phyloP scores from a whole-genome alignment of 2,797 vertebrate species.

The Macropodus opercularis region DNA sequence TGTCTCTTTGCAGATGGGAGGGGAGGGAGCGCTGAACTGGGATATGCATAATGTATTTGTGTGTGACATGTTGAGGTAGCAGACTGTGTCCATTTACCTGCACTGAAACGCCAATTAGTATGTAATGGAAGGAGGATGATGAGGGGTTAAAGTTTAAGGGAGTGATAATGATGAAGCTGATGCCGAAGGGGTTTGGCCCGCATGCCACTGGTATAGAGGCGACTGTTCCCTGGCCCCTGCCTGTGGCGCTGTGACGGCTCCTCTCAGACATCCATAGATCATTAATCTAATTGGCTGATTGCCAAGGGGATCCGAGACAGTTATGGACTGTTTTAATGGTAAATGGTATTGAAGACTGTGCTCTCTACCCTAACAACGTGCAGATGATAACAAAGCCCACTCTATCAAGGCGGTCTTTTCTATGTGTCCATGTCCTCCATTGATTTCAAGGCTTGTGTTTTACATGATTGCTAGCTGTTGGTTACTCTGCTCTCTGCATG shows the following conservation, averaged over 20 bases:
- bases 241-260: slow-evolving; percentile 56
- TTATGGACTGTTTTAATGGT: slow-evolving; percentile 78
- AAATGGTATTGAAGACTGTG: slow-evolving; percentile 71
- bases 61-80: slow-evolving; percentile 64
- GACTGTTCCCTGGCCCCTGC: slow-evolving; percentile 50
- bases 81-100: slow-evolving; percentile 77
- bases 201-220: slow-evolving; percentile 39
- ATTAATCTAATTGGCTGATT: slow-evolving; percentile 83
- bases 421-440: slow-evolving; percentile 49
- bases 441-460: slow-evolving; percentile 65
- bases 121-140: slow-evolving; percentile 75
- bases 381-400: slow-evolving; percentile 63
- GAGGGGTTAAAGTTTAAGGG: slow-evolving; percentile 81
- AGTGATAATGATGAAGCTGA: slow-evolving; percentile 81
- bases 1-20: slow-evolving; percentile 37
- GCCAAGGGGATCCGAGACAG: slow-evolving; percentile 72
- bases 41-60: slow-evolving; percentile 72
- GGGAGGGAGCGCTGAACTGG: slow-evolving; percentile 28
- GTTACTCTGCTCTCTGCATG: slow-evolving; percentile 61
- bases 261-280: slow-evolving; percentile 77
- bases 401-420: slow-evolving; percentile 51
- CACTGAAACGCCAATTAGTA: slow-evolving; percentile 76
- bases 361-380: slow-evolving; percentile 61
- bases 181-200: slow-evolving; percentile 66
- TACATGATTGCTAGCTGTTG: slow-evolving; percentile 76